Evolutionary conservation across 2,888 invertebrate genomes (phyloP), one percentile per base, ranked within the genome.

Genomic region (Atrina japonica): DNA sequence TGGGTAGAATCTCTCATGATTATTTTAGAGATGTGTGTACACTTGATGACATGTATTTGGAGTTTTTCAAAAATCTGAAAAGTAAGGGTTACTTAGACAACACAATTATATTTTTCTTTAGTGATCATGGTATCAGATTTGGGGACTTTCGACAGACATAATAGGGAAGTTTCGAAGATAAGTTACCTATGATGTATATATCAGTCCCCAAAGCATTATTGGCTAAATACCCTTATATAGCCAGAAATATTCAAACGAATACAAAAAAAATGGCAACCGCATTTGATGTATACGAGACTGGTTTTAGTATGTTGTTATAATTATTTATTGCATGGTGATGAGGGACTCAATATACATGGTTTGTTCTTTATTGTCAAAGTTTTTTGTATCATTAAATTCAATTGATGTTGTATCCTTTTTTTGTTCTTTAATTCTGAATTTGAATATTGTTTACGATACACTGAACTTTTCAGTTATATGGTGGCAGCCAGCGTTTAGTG

Each of bases 91-190:
- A 76, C 6, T 65, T 87, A 3, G 67, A 78, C 16, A 83, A 86
- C 59, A 82, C 85, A 5, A 73, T 85, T 6, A 40, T 87, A 3
- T 50, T 86, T 25, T 86, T 85, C 70, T 86, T 96, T 92, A 96
- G 96, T 89, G 97, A 97, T 87, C 97, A 97, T 86, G 97, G 97
- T 0, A 94, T 96, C 69, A 92, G 97, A 73, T 97, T 95, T 94
- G 97, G 97, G 2, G 93, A 92, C 5, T 96, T 96, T 80, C 92
- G 96, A 14, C 92, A 93, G 80, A 96, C 96, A 0, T 95, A 95
- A 89, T 96, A 96, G 58, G 92, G 91, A 0, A 87, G 89, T 87
- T 92, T 97, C 86, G 97, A 97, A 90, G 97, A 96, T 88, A 93
- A 96, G 47, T 92, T 97, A 64, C 97, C 97, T 0, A 94, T 96